A percentile compares a stretch with the other conserved stretches of the same genome.
These are phyloP conservation scores for Acrocephalus scirpaceus DNA, from an alignment of 2,797 vertebrate genomes.

Conservation along the genomic window DNA sequence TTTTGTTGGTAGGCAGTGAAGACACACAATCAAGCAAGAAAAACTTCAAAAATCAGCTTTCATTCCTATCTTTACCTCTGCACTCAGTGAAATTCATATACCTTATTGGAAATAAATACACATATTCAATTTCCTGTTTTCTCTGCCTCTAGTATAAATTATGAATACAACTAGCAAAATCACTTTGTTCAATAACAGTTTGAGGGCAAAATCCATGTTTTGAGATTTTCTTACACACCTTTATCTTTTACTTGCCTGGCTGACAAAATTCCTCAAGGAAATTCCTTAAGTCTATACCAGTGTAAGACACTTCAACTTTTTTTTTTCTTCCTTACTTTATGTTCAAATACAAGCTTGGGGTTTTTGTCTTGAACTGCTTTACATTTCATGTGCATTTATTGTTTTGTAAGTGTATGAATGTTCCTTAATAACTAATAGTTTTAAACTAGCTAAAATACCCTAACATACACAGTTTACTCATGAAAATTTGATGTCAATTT, in stretches of 20 bases:
- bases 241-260: background rate
- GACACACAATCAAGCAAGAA: background rate
- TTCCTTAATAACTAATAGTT: slow-evolving; percentile 22
- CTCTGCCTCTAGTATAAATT: background rate
- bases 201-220: background rate
- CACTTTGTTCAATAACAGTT: background rate
- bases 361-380: background rate
- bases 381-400: background rate
- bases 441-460: slow-evolving; percentile 12
- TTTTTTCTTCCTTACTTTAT: background rate
- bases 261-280: background rate
- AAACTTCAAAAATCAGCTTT: background rate
- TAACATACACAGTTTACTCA: slow-evolving; percentile 55
- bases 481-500: slow-evolving; percentile 66
- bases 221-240: background rate
- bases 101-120: background rate
- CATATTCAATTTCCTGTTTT: background rate
- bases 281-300: background rate
- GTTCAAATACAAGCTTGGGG: background rate
- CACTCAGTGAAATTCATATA: background rate
- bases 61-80: background rate
- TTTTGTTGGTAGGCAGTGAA: background rate
- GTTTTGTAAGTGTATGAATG: background rate
- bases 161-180: background rate
- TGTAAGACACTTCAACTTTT: background rate